phyloP scores from a whole-genome alignment of 2,113 vertebrate genomes.

The Rhegmatorhina hoffmannsi region DNA sequence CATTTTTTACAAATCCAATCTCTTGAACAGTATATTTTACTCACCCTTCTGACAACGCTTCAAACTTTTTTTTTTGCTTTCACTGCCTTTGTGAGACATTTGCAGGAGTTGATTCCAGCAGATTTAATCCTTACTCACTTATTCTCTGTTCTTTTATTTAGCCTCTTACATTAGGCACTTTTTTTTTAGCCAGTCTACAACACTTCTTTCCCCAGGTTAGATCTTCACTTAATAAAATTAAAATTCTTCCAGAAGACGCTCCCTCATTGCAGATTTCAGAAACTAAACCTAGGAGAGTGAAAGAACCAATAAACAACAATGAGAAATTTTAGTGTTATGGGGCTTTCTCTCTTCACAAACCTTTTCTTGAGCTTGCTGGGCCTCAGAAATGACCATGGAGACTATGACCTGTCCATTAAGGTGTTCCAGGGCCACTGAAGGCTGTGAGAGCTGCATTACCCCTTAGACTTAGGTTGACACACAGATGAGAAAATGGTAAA shows the following conservation, averaged over 20 bases:
- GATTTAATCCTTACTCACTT: not conserved
- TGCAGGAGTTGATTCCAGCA: not conserved
- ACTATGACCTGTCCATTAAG: not conserved
- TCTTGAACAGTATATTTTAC: not conserved
- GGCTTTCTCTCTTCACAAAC: not conserved
- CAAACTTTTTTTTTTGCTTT: not conserved
- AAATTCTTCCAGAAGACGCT: not conserved
- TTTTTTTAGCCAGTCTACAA: not conserved
- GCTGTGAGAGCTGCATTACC: not conserved
- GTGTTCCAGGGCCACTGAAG: not conserved
- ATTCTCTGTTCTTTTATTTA: not conserved
- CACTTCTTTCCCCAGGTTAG: not conserved
- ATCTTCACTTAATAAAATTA: not conserved
- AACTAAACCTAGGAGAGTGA: not conserved
- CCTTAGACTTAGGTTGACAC: not conserved
- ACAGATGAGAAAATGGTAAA: not conserved
- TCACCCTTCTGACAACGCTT: not conserved
- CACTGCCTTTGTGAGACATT: not conserved
- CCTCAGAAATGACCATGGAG: not conserved
- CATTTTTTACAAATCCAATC: slow-evolving; percentile 9
- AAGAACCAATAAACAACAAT: not conserved
- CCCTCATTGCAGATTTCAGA: not conserved
- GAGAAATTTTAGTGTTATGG: not conserved
- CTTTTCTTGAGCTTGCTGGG: not conserved
- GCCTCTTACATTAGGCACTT: not conserved